Evolutionary conservation across 2,113 vertebrate species (phyloP).

Genomic region (Urocitellus parryii): DNA sequence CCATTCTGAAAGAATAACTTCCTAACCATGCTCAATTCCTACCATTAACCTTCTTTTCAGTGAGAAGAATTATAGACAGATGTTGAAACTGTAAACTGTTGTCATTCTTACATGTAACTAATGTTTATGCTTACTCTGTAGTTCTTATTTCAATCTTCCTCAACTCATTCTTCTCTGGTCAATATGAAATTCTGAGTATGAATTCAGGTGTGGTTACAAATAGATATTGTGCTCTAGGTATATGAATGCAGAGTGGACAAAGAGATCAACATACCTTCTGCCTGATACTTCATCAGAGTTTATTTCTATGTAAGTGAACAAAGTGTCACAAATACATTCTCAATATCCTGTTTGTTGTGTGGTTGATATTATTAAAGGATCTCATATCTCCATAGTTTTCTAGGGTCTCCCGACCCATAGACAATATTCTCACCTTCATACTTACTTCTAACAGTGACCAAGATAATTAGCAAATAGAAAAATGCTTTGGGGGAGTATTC

Average conservation of each 20-base stretch:
- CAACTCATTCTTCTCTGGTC: not conserved
- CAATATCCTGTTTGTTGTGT: not conserved
- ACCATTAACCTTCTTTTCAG: not conserved
- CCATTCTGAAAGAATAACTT: not conserved
- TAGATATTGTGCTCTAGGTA: not conserved
- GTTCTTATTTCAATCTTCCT: not conserved
- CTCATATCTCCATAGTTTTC: not conserved
- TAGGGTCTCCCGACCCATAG: not conserved
- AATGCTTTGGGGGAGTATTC: not conserved
- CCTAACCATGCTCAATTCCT: not conserved
- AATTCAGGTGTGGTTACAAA: not conserved
- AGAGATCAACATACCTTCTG: not conserved
- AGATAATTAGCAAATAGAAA: slow-evolving; percentile 5
- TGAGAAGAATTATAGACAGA: not conserved
- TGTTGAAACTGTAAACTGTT: not conserved
- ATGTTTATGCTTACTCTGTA: not conserved
- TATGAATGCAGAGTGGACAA: not conserved
- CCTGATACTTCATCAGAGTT: not conserved
- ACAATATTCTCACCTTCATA: not conserved
- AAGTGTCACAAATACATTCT: not conserved
- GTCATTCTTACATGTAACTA: not conserved
- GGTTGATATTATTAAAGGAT: not conserved
- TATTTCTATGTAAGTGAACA: not conserved
- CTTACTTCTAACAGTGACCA: not conserved
- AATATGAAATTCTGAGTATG: not conserved